These are phyloP conservation scores for Zaprionus davidi DNA, from an alignment of 1,140 invertebrate species.

Conservation along the genomic window DNA sequence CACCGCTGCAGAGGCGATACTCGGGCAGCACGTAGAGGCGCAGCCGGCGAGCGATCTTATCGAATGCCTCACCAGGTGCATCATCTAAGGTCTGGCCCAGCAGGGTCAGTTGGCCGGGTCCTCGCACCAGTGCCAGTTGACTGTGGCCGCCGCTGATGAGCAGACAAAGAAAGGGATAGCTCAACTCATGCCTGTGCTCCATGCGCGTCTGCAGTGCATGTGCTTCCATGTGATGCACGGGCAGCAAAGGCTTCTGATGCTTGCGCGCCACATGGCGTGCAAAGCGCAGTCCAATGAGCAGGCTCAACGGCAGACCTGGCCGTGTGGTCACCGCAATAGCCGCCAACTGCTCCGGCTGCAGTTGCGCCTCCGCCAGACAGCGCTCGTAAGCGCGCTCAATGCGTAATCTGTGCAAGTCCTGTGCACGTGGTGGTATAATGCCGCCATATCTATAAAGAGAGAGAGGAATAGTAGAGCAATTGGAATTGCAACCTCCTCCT, in stretches of 20 bases:
- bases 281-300: constrained; percentile 93
- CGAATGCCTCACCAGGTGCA: constrained; percentile 95
- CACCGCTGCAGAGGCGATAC: constrained; percentile 90
- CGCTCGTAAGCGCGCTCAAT: constrained; percentile 91
- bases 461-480: not conserved
- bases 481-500: not conserved
- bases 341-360: constrained; percentile 91
- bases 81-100: constrained; percentile 92
- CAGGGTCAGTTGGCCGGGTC: constrained; percentile 91
- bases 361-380: constrained; percentile 88
- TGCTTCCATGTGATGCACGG: constrained; percentile 99
- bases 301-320: constrained; percentile 92
- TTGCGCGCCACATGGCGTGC: constrained; percentile 90
- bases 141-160: constrained; percentile 97
- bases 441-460: constrained; percentile 91
- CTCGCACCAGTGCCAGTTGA: constrained; percentile 91
- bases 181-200: constrained; percentile 85
- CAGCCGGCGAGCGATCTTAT: constrained; percentile 94
- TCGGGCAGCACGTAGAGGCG: constrained; percentile 92
- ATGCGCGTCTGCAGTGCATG: constrained; percentile 96
- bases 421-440: constrained; percentile 94
- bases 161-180: constrained; percentile 95
- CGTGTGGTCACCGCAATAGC: constrained; percentile 96
- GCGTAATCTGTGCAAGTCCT: constrained; percentile 91
- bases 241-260: constrained; percentile 93